Evolutionary conservation across 2,888 invertebrate species (phyloP).

Genomic region (Antheraea yamamai): DNA sequence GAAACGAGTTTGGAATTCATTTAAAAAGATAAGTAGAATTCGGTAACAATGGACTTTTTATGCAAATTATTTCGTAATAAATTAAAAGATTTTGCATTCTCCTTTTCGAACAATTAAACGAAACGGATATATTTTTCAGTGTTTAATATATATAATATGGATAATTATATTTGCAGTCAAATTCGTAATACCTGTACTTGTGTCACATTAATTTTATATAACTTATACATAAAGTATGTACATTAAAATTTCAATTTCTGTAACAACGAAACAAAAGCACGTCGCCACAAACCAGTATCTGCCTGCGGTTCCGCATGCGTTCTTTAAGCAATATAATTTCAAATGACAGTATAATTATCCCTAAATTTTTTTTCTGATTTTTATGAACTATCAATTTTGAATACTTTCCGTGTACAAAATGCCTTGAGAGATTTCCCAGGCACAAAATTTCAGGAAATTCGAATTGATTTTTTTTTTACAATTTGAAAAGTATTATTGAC

Average conservation of each 20-base stretch:
- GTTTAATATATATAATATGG: background rate
- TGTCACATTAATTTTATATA: background rate
- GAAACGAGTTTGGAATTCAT: conserved; percentile 35
- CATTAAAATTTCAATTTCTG: background rate
- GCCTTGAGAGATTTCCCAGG: too few species aligned
- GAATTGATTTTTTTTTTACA: too few species aligned
- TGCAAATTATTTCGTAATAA: conserved; percentile 35
- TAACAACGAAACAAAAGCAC: background rate
- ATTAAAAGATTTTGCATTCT: background rate
- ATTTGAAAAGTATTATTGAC: too few species aligned
- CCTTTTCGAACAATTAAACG: background rate
- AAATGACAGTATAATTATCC: too few species aligned
- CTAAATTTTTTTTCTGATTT: too few species aligned
- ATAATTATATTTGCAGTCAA: background rate
- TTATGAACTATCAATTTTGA: too few species aligned
- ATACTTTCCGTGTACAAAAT: too few species aligned
- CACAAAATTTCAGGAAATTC: too few species aligned
- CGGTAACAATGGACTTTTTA: conserved; percentile 48
- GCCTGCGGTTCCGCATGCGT: too few species aligned
- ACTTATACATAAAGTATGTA: background rate
- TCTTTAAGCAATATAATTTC: too few species aligned
- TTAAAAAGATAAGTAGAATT: conserved; percentile 37
- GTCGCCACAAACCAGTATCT: background rate
- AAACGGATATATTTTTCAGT: background rate
- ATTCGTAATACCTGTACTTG: too few species aligned